phyloP scores from a whole-genome alignment of 2,113 vertebrate genomes.

The Nettapus auritus region DNA sequence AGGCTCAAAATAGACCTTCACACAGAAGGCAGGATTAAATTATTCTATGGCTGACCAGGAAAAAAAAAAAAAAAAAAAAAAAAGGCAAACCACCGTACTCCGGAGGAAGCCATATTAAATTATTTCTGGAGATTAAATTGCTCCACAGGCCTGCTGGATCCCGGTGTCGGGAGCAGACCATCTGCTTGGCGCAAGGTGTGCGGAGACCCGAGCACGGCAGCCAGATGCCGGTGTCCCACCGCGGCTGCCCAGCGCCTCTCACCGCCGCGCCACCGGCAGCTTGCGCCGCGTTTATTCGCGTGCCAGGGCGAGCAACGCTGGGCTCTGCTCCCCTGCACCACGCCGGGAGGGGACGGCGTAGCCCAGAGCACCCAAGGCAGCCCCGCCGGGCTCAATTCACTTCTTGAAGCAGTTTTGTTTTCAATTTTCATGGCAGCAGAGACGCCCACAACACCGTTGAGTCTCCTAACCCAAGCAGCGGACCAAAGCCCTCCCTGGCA shows the following conservation, averaged over 20 bases:
- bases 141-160: conserved; percentile 58
- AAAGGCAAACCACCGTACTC: neutral
- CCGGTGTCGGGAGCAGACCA: conserved; percentile 55
- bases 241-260: conserved; percentile 1
- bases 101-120: conserved; percentile 65
- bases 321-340: neutral
- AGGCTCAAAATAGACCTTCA: conserved; percentile 62
- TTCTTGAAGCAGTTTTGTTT: neutral
- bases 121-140: conserved; percentile 70
- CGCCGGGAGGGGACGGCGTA: neutral
- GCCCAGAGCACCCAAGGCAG: neutral
- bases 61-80: neutral
- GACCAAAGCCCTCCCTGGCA: neutral
- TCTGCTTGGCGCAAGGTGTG: conserved; percentile 57
- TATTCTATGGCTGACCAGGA: conserved; percentile 49
- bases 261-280: neutral
- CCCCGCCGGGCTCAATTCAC: neutral
- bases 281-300: conserved; percentile 15
- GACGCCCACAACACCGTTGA: neutral
- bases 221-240: conserved; percentile 42
- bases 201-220: conserved; percentile 28
- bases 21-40: conserved; percentile 69
- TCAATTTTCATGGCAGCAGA: neutral
- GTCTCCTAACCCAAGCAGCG: too few relatives aligned
- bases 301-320: neutral